Conservation (phyloP, 2,113 vertebrate species). For the Hirundichthys speculiger region DNA sequence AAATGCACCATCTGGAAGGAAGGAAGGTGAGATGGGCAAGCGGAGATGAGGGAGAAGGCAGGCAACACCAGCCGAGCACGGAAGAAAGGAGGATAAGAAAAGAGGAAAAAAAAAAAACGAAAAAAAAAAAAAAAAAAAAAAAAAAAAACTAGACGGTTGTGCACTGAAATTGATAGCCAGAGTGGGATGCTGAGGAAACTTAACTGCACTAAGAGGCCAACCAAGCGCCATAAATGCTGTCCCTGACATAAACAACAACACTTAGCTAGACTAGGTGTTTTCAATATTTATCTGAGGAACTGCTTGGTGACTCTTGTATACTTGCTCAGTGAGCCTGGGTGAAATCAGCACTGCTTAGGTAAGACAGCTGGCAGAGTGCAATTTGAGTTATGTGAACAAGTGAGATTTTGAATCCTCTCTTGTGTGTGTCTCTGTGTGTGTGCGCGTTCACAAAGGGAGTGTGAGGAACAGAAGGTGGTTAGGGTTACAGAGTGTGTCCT, state of each 20-base stretch:
- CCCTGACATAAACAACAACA: conserved; percentile 85
- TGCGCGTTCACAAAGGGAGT: conserved; percentile 33
- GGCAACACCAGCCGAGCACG: conserved; percentile 72
- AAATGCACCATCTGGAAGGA: conserved; percentile 86
- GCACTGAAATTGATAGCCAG: conserved; percentile 80
- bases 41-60: conserved; percentile 64
- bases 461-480: conserved; percentile 52
- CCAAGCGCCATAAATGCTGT: conserved; percentile 81
- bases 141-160: conserved; percentile 66
- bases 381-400: conserved; percentile 48
- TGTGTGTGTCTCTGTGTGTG: conserved; percentile 14
- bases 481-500: conserved; percentile 56
- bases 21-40: conserved; percentile 77
- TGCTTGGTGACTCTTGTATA: conserved; percentile 80
- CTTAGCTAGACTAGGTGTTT: conserved; percentile 80
- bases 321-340: conserved; percentile 58
- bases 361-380: conserved; percentile 50
- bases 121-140: conserved; percentile 37
- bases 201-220: conserved; percentile 83
- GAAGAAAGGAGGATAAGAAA: conserved; percentile 56
- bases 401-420: conserved; percentile 25
- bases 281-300: conserved; percentile 82
- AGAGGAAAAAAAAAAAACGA: no score
- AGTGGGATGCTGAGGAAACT: conserved; percentile 79
- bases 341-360: conserved; percentile 67